Evolutionary conservation across 2,888 invertebrate species (phyloP).

Genomic region (Tipula confusa): DNA sequence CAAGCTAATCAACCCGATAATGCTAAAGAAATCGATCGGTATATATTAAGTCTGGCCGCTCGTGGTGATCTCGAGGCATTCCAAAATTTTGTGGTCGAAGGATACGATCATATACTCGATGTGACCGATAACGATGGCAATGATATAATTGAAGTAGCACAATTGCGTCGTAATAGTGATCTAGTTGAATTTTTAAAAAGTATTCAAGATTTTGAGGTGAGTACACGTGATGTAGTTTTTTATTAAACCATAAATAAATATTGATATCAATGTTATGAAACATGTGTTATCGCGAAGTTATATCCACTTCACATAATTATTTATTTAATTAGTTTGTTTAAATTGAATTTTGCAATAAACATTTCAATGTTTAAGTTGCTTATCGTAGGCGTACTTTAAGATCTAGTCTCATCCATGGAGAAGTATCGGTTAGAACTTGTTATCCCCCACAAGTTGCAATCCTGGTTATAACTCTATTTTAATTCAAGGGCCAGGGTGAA

Average conservation of each 20-base stretch:
- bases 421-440: no score
- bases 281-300: background rate
- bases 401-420: no score
- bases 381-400: no score
- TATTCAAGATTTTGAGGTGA: constrained; percentile 71
- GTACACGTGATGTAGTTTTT: constrained; percentile 30
- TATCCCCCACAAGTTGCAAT: no score
- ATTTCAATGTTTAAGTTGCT: no score
- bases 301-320: background rate
- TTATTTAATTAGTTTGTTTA: background rate
- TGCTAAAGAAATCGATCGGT: constrained; percentile 75
- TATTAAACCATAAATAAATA: background rate
- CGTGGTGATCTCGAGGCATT: constrained; percentile 69
- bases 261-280: background rate
- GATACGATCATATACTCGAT: constrained; percentile 83
- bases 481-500: no score
- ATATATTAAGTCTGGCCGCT: constrained; percentile 70
- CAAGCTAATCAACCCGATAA: constrained; percentile 75
- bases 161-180: constrained; percentile 62
- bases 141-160: constrained; percentile 65
- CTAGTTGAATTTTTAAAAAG: constrained; percentile 67
- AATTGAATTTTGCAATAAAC: no score
- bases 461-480: no score
- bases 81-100: constrained; percentile 61
- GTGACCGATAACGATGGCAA: constrained; percentile 67